phyloP scores from a whole-genome alignment of 2,113 vertebrate species.

The Callopanchax toddi region DNA sequence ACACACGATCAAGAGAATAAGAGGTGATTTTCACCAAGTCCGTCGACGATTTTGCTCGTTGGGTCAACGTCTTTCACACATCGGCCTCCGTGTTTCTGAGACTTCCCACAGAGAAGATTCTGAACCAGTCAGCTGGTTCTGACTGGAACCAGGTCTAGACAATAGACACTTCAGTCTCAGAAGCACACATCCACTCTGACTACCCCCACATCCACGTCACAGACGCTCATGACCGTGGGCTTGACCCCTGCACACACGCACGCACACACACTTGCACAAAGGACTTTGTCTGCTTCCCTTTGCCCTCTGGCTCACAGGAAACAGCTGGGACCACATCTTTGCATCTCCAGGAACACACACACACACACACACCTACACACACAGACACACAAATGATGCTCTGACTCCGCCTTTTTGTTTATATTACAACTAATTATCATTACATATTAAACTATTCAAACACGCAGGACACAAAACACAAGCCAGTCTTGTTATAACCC shows the following conservation, averaged over 20 bases:
- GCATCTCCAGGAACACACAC: constrained; percentile 25
- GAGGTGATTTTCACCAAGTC: no score
- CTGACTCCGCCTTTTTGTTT: constrained; percentile 35
- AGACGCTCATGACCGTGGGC: constrained; percentile 56
- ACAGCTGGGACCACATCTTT: constrained; percentile 68
- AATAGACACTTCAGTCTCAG: constrained; percentile 33
- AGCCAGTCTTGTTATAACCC: constrained; percentile 2
- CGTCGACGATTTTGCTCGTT: background rate
- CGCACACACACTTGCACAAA: constrained; percentile 9
- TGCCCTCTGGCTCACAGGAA: constrained; percentile 56
- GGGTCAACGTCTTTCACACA: no score
- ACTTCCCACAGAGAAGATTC: constrained; percentile 11
- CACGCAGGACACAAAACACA: constrained; percentile 4
- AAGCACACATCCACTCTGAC: constrained; percentile 10
- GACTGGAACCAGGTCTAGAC: constrained; percentile 51
- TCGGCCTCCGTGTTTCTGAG: background rate
- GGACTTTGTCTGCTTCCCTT: constrained; percentile 39
- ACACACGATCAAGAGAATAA: no score
- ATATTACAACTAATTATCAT: constrained; percentile 38
- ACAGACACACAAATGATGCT: background rate
- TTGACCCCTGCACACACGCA: constrained; percentile 42
- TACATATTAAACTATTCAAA: constrained; percentile 41
- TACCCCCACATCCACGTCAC: constrained; percentile 25
- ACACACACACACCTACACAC: no score
- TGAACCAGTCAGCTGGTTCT: constrained; percentile 35